phyloP scores from a whole-genome alignment of 2,113 vertebrate genomes.

The Haemorhous mexicanus region DNA sequence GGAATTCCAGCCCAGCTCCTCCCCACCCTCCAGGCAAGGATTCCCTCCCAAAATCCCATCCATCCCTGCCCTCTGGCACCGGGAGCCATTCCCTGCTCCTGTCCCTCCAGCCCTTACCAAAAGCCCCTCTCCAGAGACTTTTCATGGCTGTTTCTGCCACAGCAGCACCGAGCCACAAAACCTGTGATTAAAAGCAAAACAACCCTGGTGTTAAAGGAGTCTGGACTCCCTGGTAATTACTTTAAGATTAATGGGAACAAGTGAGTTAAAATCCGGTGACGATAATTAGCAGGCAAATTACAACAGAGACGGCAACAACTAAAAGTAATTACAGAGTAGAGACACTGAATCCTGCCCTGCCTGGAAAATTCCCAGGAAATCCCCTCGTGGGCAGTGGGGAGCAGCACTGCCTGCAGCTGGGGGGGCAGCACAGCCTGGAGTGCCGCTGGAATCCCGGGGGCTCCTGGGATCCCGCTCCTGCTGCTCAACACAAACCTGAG shows the following conservation, averaged over 20 bases:
- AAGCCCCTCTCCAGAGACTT: background rate
- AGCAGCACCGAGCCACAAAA: background rate
- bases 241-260: slow-evolving; percentile 52
- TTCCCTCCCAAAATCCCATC: background rate
- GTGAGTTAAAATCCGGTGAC: slow-evolving; percentile 35
- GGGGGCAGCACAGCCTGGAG: background rate
- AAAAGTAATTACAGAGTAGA: slow-evolving; percentile 60
- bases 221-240: slow-evolving; percentile 58
- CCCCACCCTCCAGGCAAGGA: accelerated
- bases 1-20: background rate
- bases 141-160: background rate
- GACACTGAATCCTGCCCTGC: slow-evolving; percentile 33
- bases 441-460: background rate
- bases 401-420: background rate
- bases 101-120: background rate
- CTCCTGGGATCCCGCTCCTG: background rate
- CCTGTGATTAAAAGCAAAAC: slow-evolving; percentile 19
- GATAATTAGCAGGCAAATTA: slow-evolving; percentile 61
- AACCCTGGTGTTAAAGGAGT: slow-evolving; percentile 36
- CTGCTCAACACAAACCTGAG: background rate
- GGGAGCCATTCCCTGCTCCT: background rate
- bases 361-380: slow-evolving; percentile 26
- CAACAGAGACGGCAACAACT: slow-evolving; percentile 27
- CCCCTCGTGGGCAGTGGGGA: background rate
- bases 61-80: accelerated